phyloP scores from a whole-genome alignment of 2,888 invertebrate species.

The Alloplasta piceator region DNA sequence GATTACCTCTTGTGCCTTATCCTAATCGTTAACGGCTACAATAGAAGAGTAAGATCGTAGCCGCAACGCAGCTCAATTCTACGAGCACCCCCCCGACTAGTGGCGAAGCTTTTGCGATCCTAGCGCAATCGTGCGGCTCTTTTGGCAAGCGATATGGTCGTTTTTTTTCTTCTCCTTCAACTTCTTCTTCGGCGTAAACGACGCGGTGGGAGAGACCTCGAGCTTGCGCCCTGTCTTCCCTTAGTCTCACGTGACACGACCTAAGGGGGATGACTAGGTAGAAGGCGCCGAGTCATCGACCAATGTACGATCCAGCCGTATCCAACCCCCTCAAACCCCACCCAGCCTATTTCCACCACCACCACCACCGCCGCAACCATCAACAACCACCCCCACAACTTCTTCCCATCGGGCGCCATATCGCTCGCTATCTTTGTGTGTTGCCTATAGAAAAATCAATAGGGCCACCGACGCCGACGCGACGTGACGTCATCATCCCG shows the following conservation, averaged over 20 bases:
- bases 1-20: neutral
- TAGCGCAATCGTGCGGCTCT: conserved; percentile 46
- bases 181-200: neutral
- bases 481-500: conserved; percentile 77
- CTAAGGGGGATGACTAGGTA: conserved; percentile 14
- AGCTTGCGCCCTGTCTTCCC: conserved; percentile 46
- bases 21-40: conserved; percentile 7
- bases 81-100: neutral
- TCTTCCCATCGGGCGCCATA: conserved; percentile 1
- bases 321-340: conserved; percentile 48
- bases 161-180: neutral
- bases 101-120: conserved; percentile 49
- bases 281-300: conserved; percentile 62
- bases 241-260: conserved; percentile 49
- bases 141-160: conserved; percentile 35
- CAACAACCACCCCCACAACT: neutral
- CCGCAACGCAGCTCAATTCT: conserved; percentile 27
- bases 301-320: conserved; percentile 63
- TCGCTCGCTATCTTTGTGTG: conserved; percentile 50
- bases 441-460: conserved; percentile 77
- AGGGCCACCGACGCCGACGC: conserved; percentile 70
- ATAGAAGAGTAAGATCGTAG: conserved; percentile 31
- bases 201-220: neutral
- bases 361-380: neutral
- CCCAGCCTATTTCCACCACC: conserved; percentile 47